phyloP scores from a whole-genome alignment of 2,888 invertebrate species.

The Barypeithes pellucidus region DNA sequence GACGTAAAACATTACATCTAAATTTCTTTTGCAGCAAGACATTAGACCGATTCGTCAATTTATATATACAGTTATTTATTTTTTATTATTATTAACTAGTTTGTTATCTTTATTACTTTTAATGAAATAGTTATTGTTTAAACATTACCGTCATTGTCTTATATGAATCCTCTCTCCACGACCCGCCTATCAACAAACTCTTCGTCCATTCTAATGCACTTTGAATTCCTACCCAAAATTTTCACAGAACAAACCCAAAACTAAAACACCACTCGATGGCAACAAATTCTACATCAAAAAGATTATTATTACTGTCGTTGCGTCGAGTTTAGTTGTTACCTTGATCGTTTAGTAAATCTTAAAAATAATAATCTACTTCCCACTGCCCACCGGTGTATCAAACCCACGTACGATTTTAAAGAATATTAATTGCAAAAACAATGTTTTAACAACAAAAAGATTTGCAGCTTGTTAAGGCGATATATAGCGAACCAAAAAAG shows the following conservation, averaged over 20 bases:
- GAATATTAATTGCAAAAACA: conserved; percentile 52
- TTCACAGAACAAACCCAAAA: conserved; percentile 14
- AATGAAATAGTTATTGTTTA: no score
- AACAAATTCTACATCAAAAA: conserved; percentile 45
- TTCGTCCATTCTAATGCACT: conserved; percentile 4
- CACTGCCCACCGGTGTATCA: conserved; percentile 55
- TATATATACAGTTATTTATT: no score
- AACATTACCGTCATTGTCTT: conserved; percentile 12
- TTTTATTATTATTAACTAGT: no score
- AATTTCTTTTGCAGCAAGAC: no score
- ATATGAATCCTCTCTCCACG: not conserved
- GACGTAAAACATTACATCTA: no score
- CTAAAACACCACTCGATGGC: conserved; percentile 31
- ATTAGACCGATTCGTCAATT: no score
- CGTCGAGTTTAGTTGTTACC: conserved; percentile 50
- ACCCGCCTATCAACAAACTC: not conserved
- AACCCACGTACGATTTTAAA: conserved; percentile 54
- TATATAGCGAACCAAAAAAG: conserved; percentile 13
- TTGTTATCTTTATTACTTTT: no score
- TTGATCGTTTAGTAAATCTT: conserved; percentile 47
- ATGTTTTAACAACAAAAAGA: conserved; percentile 36
- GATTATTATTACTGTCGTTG: conserved; percentile 34
- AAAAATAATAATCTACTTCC: conserved; percentile 57
- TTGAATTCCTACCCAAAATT: not conserved
- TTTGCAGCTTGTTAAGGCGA: not conserved